Base-by-base conservation (phyloP, 2,113 vertebrate genomes). In the Oxyura jamaicensis region DNA sequence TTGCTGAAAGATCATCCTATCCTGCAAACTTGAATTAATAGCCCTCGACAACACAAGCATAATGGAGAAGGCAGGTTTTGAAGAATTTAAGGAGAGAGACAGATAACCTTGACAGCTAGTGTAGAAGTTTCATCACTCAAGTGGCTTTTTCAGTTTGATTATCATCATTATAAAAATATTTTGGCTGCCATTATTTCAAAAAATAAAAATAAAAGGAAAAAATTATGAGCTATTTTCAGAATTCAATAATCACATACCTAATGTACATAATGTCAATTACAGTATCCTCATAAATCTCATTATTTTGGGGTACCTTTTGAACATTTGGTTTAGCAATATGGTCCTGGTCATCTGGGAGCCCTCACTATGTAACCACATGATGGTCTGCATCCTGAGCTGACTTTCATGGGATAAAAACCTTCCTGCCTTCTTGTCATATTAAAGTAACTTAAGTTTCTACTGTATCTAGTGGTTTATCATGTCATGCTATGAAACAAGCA, bases 1-100 rank as follows among this genome's bases (percentile, higher is more conserved):
- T 56, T 52, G 12, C 69, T 90, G 60, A 59, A 44, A 81, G 73
- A 28, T 0, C 0, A 3, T 41, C 19, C 65, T 0, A 0, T n/a
- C 39, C 31, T 69, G 42, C 60, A 77, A 66, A 42, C 33, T 31
- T 90, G 41, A 68, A 65, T n/a, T 15, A 73, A 33, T 25, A 73
- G n/a, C 19, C 18, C 44, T 48, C 50, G 25, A 44, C 31, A n/a
- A 13, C 42, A 73, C 1, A 35, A 31, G 13, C 14, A 13, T 46
- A 41, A 44, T 48, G 33, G n/a, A 77, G 59, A 84, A 87, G 26
- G 19, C 52, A 58, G 12, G 13, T 75, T 84, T 90, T 48, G 66
- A 55, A 63, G 33, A 62, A 28, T 62, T 77, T 62, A 17, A 75
- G 58, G 41, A 56, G 28, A 55, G 17, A 13, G 44, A 8, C 18